Conservation (phyloP, 2,888 invertebrate genomes). For the Hybos culiciformis region DNA sequence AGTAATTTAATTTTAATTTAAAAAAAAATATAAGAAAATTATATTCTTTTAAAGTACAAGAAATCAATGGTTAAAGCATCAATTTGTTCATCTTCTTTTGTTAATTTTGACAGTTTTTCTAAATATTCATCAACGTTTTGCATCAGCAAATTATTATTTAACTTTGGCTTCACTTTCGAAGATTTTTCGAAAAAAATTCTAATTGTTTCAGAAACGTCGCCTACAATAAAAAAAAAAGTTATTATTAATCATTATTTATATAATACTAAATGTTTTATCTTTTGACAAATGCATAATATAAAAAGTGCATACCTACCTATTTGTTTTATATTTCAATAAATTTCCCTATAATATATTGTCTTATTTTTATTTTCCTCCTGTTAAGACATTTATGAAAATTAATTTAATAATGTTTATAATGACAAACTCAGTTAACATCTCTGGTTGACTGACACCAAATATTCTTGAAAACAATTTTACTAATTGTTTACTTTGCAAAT, state of each 20-base stretch:
- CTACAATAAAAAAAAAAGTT: too few species aligned
- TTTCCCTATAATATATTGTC: neutral
- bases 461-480: conserved; percentile 76
- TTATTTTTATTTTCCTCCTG: too few species aligned
- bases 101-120: conserved; percentile 54
- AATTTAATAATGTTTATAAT: too few species aligned
- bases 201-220: conserved; percentile 82
- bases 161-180: conserved; percentile 41
- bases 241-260: too few species aligned
- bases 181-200: conserved; percentile 60
- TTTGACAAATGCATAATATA: too few species aligned
- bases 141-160: conserved; percentile 56
- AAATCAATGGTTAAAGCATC: conserved; percentile 54
- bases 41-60: too few species aligned
- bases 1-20: too few species aligned
- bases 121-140: conserved; percentile 67
- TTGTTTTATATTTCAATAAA: neutral
- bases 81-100: conserved; percentile 78
- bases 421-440: conserved; percentile 76
- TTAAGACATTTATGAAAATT: too few species aligned
- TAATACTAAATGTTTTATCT: too few species aligned
- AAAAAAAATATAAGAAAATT: too few species aligned
- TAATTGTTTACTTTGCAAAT: conserved; percentile 83
- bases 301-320: too few species aligned
- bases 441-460: conserved; percentile 55